Percentiles rank a stretch among this genome's conserved stretches.
These are phyloP conservation scores for Centroberyx gerrardi DNA, from an alignment of 2,797 vertebrate genomes.

Conservation along the genomic window DNA sequence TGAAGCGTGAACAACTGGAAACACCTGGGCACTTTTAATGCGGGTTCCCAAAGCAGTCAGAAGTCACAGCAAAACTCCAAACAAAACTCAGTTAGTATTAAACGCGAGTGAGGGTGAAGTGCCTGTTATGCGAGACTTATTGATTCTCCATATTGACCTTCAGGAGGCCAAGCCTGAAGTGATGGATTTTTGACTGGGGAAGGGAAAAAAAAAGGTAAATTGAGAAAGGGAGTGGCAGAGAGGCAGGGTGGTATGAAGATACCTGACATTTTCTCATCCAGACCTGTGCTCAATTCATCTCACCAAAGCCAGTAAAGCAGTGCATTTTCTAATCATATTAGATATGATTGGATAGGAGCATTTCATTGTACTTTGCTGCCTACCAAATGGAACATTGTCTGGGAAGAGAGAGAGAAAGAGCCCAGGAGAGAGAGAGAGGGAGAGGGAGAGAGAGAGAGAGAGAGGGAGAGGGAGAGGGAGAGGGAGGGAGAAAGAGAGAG, in stretches of 20 bases:
- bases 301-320: slow-evolving; percentile 7
- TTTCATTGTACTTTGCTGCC: slow-evolving; percentile 34
- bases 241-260: slow-evolving; percentile 20
- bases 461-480: slow-evolving; percentile 10
- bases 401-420: slow-evolving; percentile 25
- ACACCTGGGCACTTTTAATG: background rate
- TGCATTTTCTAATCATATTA: slow-evolving; percentile 15
- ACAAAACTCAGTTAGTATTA: slow-evolving; percentile 10
- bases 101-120: slow-evolving; percentile 18
- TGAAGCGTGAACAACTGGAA: slow-evolving; percentile 6
- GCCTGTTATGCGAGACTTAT: slow-evolving; percentile 55
- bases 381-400: slow-evolving; percentile 37
- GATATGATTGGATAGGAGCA: slow-evolving; percentile 23
- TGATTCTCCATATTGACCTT: slow-evolving; percentile 66
- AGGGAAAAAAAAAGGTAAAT: slow-evolving; percentile 30
- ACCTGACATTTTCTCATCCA: background rate
- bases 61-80: background rate
- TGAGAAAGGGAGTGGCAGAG: background rate
- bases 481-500: background rate
- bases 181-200: slow-evolving; percentile 59
- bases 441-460: background rate
- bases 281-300: slow-evolving; percentile 23
- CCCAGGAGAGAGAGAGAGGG: background rate
- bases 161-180: slow-evolving; percentile 45
- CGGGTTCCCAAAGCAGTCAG: background rate